Evolutionary conservation across 2,888 invertebrate species (phyloP).

Genomic region (Ophion obscuratus): DNA sequence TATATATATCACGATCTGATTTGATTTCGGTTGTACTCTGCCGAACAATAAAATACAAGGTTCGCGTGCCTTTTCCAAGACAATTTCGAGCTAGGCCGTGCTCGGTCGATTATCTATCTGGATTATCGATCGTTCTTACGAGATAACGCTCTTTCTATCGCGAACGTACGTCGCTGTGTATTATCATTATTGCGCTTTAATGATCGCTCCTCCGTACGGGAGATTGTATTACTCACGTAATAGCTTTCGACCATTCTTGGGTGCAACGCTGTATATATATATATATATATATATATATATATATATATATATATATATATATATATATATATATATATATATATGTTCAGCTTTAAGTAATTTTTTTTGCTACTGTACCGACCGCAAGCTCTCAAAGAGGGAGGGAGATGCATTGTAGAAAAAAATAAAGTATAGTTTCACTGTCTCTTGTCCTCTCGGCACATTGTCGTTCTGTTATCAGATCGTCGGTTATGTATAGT

Average conservation of each 20-base stretch:
- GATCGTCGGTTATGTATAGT: constrained; percentile 69
- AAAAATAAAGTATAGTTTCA: constrained; percentile 32
- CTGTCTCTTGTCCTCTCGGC: constrained; percentile 49
- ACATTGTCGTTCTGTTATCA: constrained; percentile 70
- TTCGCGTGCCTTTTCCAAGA: constrained; percentile 28
- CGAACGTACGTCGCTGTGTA: constrained; percentile 44
- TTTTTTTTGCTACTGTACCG: constrained; percentile 33
- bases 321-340: constrained; percentile 16
- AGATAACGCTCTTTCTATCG: constrained; percentile 61
- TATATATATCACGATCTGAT: constrained; percentile 11
- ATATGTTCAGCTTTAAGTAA: constrained; percentile 19
- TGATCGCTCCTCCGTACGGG: constrained; percentile 61
- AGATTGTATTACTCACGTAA: constrained; percentile 50
- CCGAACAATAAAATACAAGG: constrained; percentile 36
- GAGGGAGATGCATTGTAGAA: constrained; percentile 1
- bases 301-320: no score
- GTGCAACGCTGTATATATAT: constrained; percentile 11
- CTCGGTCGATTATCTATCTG: constrained; percentile 61
- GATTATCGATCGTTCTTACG: constrained; percentile 59
- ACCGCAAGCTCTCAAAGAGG: constrained; percentile 1
- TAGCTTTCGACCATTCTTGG: constrained; percentile 37
- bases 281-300: no score
- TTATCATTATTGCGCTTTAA: constrained; percentile 67
- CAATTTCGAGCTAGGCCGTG: constrained; percentile 37
- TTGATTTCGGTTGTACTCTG: neutral